Evolutionary conservation across 2,888 invertebrate species (phyloP).

Genomic region (Acronicta aceris): DNA sequence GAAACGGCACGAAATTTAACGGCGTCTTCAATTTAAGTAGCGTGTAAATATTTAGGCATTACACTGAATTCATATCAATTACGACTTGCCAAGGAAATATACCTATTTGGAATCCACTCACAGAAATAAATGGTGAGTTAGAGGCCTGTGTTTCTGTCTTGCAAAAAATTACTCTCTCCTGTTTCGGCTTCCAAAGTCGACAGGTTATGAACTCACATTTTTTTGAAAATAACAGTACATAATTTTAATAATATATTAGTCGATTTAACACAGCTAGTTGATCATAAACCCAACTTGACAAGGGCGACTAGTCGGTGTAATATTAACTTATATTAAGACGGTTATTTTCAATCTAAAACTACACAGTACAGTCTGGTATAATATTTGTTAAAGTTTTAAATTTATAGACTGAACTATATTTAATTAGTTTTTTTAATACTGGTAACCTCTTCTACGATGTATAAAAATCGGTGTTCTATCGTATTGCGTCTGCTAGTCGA

Average conservation of each 20-base stretch:
- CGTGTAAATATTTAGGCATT: neutral
- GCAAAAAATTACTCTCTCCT: neutral
- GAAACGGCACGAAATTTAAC: too few species aligned
- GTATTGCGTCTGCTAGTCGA: neutral
- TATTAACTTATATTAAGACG: constrained; percentile 14
- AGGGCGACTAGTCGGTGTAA: constrained; percentile 15
- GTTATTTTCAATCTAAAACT: constrained; percentile 19
- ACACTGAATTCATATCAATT: constrained; percentile 6
- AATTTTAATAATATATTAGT: constrained; percentile 7
- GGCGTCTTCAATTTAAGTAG: too few species aligned
- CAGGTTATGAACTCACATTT: constrained; percentile 2
- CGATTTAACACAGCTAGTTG: constrained; percentile 19
- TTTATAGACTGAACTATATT: constrained; percentile 10
- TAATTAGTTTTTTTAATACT: neutral
- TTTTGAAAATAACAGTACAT: constrained; percentile 26
- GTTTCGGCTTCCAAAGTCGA: constrained; percentile 3
- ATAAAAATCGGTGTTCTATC: neutral
- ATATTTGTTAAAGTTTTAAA: constrained; percentile 4
- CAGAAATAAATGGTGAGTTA: neutral
- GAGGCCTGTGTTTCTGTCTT: neutral
- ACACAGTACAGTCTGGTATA: neutral
- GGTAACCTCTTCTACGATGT: neutral
- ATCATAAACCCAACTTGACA: constrained; percentile 22
- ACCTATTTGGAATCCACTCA: neutral
- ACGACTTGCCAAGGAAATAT: constrained; percentile 12